Evolutionary conservation across 2,113 vertebrate genomes (phyloP), one percentile per base, ranked within the genome.

Genomic region (Semnornis frantzii): DNA sequence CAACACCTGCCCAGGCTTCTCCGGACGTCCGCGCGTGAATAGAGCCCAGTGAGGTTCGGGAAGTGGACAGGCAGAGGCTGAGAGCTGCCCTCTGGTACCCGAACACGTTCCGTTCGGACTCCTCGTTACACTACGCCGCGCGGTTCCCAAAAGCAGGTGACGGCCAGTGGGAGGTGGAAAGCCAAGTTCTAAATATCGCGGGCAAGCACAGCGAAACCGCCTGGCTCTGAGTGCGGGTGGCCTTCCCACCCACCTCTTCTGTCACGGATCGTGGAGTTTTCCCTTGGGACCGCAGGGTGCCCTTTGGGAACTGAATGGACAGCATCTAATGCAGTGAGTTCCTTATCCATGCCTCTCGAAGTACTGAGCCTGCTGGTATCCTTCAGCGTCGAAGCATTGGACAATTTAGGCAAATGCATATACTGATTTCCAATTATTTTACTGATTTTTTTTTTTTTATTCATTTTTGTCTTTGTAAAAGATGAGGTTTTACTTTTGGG

Each of bases 141-240:
- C 1, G 34, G 14, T 8, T 44, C 5, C 5, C 3, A 8, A 25
- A 46, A 0, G 4, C 25, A 4, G 46, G 63, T 2, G 50, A 19
- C 16, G 12, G 8, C 3, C 42, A 5, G 3, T 0, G 34, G 37
- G 21, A 6, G 37, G 57, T 2, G 24, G 58, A 16, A 21, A 52
- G 57, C 19, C 70, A 2, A 2, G 31, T 1, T 9, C 4, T 3
- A 5, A 25, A 15, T 3, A 13, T 16, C 60, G 8, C 30, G 5
- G 8, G 8, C 46, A 10, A 27, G 31, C 19, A 14, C 17, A 8
- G 77, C 8, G 34, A 10, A 28, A 17, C 4, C 15, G 15, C 4
- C 30, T 18, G 23, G 84, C 66, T 66, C 13, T 4, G 46, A 15
- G 4, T 3, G 13, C 8, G 18, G 48, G 48, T 3, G 60, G 57